Evolutionary conservation across 1,140 invertebrate genomes (phyloP).

Genomic region (Muscidifurax raptorellus): DNA sequence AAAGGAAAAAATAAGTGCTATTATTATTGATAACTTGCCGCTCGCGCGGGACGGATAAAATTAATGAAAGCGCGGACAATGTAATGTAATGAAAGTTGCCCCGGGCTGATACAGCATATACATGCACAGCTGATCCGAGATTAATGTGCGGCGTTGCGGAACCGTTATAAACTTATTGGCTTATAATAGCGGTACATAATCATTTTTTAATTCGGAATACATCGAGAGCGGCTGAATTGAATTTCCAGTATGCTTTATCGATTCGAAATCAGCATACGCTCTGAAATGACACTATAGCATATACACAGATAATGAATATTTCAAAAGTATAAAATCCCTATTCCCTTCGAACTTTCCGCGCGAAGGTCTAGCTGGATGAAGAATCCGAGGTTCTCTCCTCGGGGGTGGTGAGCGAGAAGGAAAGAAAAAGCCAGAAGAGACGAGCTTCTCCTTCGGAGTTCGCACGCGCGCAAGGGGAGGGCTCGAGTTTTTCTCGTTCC

Average conservation of each 20-base stretch:
- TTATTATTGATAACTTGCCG: constrained; percentile 32
- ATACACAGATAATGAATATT: not conserved
- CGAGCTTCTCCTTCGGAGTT: not conserved
- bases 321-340: constrained; percentile 57
- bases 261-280: no score
- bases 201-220: constrained; percentile 29
- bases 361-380: not conserved
- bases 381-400: constrained; percentile 9
- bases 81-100: constrained; percentile 1
- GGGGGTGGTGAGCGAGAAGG: constrained; percentile 56
- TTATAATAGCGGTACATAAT: constrained; percentile 26
- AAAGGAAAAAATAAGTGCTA: not conserved
- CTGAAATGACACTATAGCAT: not conserved
- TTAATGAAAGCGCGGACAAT: constrained; percentile 44
- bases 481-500: constrained; percentile 52
- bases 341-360: constrained; percentile 64
- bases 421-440: constrained; percentile 46
- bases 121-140: constrained; percentile 36
- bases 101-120: constrained; percentile 2
- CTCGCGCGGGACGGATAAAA: not conserved
- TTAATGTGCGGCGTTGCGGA: constrained; percentile 19
- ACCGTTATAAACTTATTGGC: constrained; percentile 45
- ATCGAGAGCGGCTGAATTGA: not conserved
- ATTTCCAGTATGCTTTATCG: not conserved
- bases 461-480: not conserved